Evolutionary conservation across 2,888 invertebrate genomes (phyloP), one percentile per base, ranked within the genome.

Genomic region (Dasypolia templi): DNA sequence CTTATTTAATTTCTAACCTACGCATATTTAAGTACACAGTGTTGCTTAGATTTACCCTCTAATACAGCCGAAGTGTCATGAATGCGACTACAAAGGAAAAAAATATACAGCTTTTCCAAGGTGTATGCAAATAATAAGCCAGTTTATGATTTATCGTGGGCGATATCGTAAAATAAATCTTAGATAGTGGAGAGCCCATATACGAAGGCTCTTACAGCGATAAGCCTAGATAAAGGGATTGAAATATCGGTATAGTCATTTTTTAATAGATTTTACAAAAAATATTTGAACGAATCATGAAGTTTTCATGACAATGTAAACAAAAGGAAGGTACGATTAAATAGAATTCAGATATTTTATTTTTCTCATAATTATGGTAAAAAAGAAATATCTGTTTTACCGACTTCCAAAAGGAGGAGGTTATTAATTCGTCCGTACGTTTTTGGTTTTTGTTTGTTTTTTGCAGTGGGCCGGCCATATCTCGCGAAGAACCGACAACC

Each of bases 161-260:
- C 61, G 55, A 69, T 79, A 79, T 56, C 49, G 68, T 79, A 51
- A 79, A 79, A 79, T 79, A 79, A 75, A 79, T 79, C 75, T 75
- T 59, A 26, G 53, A 61, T 46, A 63, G 65, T 78, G 26, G n/a
- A 75, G 55, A 61, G 53, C 68, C 58, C 58, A 44, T 64, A 53
- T 55, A 74, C 17, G 42, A n/a, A 56, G 32, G 61, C 29, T 69
- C 49, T 49, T 61, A 64, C 29, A 14, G 3, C 44, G 49, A 69
- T 75, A 79, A 67, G 46, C 46, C 29, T 46, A 42, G 7, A 53
- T 72, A 65, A 55, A 42, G 53, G 44, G 51, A 72, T 59, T 53
- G 58, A 77, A 64, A 72, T 72, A 59, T 75, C 53, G 39, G 14
- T 63, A 53, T 26, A 53, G 46, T 39, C 74, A 62, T 55, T 32